phyloP scores from a whole-genome alignment of 2,797 vertebrate genomes.

The Phalanger gymnotis region DNA sequence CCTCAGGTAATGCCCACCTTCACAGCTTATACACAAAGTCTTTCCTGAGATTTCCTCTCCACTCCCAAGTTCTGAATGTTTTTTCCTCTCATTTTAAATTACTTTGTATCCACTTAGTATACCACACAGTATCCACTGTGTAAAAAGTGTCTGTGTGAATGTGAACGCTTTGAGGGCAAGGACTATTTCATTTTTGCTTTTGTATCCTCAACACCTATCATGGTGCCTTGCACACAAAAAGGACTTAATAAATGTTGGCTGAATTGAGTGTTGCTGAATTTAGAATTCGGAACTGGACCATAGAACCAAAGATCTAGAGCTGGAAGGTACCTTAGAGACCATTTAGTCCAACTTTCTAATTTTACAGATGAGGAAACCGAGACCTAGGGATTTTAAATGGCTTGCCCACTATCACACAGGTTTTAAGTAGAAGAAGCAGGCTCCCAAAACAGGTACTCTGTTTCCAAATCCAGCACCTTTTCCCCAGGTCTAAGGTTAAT shows the following conservation, averaged over 20 bases:
- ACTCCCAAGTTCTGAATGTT: background rate
- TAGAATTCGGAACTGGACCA: background rate
- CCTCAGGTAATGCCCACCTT: background rate
- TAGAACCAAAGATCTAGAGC: background rate
- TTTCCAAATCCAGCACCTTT: background rate
- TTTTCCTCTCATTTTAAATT: background rate
- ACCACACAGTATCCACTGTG: no score
- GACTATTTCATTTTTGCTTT: background rate
- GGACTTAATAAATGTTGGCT: background rate
- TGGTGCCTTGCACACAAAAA: background rate
- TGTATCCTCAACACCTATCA: background rate
- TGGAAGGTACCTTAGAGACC: background rate
- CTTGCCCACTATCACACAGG: background rate
- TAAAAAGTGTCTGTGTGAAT: background rate
- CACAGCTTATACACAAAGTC: background rate
- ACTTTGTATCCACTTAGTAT: background rate
- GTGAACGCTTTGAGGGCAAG: background rate
- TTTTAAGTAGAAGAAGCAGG: background rate
- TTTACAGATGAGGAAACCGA: background rate
- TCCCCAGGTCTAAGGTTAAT: background rate
- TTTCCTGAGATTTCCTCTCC: background rate
- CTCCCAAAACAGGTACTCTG: background rate
- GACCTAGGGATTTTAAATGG: background rate
- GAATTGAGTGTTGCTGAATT: background rate
- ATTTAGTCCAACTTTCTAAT: background rate